phyloP scores from a whole-genome alignment of 2,113 vertebrate species.

The Callospermophilus lateralis region DNA sequence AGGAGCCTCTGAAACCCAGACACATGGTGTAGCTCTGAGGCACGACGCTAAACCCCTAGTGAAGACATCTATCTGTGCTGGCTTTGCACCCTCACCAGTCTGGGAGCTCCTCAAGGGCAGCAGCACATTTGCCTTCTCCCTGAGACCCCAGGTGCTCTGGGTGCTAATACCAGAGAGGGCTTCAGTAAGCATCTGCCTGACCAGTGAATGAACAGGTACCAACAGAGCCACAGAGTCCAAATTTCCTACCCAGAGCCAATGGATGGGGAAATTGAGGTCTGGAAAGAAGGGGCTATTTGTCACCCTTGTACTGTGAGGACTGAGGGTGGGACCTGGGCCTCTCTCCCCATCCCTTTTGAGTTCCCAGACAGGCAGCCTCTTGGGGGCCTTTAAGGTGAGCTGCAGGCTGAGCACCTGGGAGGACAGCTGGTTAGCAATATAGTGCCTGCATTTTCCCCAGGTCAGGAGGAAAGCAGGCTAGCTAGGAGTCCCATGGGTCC shows the following conservation, averaged over 20 bases:
- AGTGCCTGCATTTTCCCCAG: not conserved
- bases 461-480: not conserved
- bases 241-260: not conserved
- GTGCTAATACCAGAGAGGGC: not conserved
- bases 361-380: not conserved
- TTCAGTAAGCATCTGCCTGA: not conserved
- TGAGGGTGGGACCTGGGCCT: not conserved
- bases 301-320: not conserved
- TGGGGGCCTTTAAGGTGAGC: not conserved
- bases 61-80: not conserved
- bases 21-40: not conserved
- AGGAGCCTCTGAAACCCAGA: not conserved
- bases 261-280: slow-evolving; percentile 50
- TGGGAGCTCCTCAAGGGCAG: not conserved
- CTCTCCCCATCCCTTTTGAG: not conserved
- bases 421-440: not conserved
- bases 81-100: rapidly evolving
- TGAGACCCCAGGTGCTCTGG: not conserved
- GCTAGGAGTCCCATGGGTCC: not conserved
- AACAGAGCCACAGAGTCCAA: not conserved
- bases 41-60: not conserved
- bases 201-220: not conserved
- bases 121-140: not conserved
- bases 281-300: not conserved
- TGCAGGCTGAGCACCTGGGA: not conserved